Evolutionary conservation across 2,888 invertebrate species (phyloP).

Genomic region (Synergus umbraculus): DNA sequence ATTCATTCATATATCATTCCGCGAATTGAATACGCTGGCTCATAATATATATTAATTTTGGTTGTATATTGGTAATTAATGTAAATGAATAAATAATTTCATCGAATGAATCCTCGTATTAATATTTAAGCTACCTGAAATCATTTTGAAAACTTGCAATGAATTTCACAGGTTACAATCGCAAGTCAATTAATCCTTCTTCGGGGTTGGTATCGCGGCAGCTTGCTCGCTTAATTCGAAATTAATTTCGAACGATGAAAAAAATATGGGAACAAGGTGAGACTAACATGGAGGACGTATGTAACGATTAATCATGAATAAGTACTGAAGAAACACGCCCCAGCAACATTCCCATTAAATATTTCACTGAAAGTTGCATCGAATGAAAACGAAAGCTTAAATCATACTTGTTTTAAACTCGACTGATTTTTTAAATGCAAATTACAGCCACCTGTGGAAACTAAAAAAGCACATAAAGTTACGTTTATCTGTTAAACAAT

Average conservation of each 20-base stretch:
- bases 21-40: neutral
- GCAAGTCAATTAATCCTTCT: slow-evolving; percentile 36
- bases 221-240: slow-evolving; percentile 65
- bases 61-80: slow-evolving; percentile 12
- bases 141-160: slow-evolving; percentile 27
- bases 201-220: slow-evolving; percentile 28
- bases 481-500: neutral
- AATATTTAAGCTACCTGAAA: slow-evolving; percentile 15
- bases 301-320: slow-evolving; percentile 66
- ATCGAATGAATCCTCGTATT: neutral
- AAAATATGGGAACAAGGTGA: slow-evolving; percentile 67
- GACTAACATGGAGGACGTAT: slow-evolving; percentile 62
- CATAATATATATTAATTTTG: neutral
- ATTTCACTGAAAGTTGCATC: slow-evolving; percentile 29
- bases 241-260: slow-evolving; percentile 66
- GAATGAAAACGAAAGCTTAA: slow-evolving; percentile 56
- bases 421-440: slow-evolving; percentile 21
- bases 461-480: neutral
- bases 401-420: slow-evolving; percentile 47
- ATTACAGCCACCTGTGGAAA: neutral
- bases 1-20: neutral
- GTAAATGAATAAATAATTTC: slow-evolving; percentile 19
- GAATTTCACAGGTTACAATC: slow-evolving; percentile 30
- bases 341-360: slow-evolving; percentile 33
- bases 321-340: slow-evolving; percentile 45